phyloP scores from a whole-genome alignment of 2,888 invertebrate genomes.

The Lasius fuliginosus region DNA sequence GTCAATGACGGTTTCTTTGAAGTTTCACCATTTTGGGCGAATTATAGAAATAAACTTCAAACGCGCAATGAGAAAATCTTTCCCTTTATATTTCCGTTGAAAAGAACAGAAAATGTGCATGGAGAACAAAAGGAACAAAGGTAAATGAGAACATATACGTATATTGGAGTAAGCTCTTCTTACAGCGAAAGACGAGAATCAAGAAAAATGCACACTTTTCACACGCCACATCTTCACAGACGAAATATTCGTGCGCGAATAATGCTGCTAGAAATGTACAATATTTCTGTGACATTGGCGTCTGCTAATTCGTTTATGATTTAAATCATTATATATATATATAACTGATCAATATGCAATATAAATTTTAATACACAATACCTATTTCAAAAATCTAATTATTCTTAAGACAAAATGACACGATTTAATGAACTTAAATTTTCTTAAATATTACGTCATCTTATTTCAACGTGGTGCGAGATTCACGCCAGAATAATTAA shows the following conservation, averaged over 20 bases:
- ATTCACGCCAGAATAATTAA: background rate
- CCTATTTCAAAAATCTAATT: background rate
- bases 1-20: background rate
- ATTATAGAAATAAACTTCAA: conserved; percentile 31
- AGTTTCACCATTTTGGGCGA: background rate
- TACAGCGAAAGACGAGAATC: conserved; percentile 22
- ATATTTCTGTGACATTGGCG: background rate
- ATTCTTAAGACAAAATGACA: background rate
- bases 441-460: background rate
- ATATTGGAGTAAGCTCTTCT: conserved; percentile 40
- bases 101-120: background rate
- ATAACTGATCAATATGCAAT: background rate
- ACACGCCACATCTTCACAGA: background rate
- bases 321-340: background rate
- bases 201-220: conserved; percentile 39
- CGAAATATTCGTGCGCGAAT: conserved; percentile 25
- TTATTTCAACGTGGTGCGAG: background rate
- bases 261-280: conserved; percentile 2
- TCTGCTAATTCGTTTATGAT: background rate
- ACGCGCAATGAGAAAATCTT: background rate
- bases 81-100: conserved; percentile 3
- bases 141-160: conserved; percentile 46
- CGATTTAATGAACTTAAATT: background rate
- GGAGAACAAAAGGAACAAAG: conserved; percentile 21
- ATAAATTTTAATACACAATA: background rate